Base-by-base conservation (phyloP, 2,888 invertebrate species). In the Pseudolycoriella hygida region DNA sequence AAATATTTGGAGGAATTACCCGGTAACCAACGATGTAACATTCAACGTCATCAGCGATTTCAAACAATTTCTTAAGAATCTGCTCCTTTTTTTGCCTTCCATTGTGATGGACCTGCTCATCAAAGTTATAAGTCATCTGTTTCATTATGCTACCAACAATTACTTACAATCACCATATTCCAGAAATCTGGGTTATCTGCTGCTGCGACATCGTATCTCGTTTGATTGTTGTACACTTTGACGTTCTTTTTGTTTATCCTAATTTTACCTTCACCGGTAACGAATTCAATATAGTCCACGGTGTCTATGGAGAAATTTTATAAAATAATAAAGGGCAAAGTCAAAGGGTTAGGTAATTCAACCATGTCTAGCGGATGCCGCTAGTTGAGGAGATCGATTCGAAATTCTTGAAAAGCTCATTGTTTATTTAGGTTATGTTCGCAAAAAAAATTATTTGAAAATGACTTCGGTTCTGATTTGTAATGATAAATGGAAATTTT, bases 1-100 rank as follows among this genome's bases (percentile, higher is more conserved):
- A 30, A 11, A 19, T 3, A 40, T 3, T n/a, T n/a, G 15, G 4
- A 14, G 25, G 14, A 3, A 11, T 40, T 45, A 40, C 43, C 18
- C 32, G 38, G 25, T 46, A 43, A 17, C 17, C 20, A 31, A 46
- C 40, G 2, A 43, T 40, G n/a, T 43, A 40, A 20, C 42, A 46
- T 20, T 44, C 44, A 11, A 20, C 17, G 12, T 44, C 25, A 11
- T 14, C 14, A 17, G 39, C 44, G 12, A 39, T n/a, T 25, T 37
- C 44, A 17, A 39, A 44, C 6, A 44, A 11, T 39, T 38, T 20
- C 3, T 44, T 20, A 2, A 44, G 2, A 15, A 44, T 38, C 17
- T 44, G 20, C 2, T 5, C 11, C 15, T 44, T 44, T 2, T 20
- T 19, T 15, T 15, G 20, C 12, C n/a, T 19, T 11, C 38, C 19